A percentile compares a stretch with the other conserved stretches of the same genome.
phyloP scores from a whole-genome alignment of 2,113 vertebrate genomes.

The Paratilapia polleni region DNA sequence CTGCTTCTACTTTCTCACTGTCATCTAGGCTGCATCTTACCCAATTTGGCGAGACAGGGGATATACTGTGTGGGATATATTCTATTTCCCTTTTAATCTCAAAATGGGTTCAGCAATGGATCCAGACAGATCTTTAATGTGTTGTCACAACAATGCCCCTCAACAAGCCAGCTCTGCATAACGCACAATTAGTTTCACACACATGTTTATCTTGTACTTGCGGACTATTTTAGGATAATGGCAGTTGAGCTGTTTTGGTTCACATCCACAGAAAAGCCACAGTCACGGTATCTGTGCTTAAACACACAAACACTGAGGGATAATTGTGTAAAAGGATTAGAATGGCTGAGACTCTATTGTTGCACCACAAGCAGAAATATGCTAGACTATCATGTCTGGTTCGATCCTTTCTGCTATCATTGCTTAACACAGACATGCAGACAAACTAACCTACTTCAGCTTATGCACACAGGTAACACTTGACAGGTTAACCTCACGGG shows the following conservation, averaged over 20 bases:
- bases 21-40: constrained; percentile 27
- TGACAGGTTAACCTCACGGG: background rate
- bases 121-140: constrained; percentile 69
- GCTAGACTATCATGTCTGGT: constrained; percentile 57
- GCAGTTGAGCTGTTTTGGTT: constrained; percentile 69
- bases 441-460: background rate
- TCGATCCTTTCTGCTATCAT: constrained; percentile 34
- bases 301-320: constrained; percentile 59
- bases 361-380: constrained; percentile 62
- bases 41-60: constrained; percentile 55
- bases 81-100: constrained; percentile 59
- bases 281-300: constrained; percentile 57
- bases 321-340: constrained; percentile 70
- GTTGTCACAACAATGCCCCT: constrained; percentile 68
- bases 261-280: constrained; percentile 54
- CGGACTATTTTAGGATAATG: constrained; percentile 66
- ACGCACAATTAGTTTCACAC: constrained; percentile 67
- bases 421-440: constrained; percentile 41
- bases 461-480: background rate
- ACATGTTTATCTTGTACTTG: constrained; percentile 69
- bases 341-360: constrained; percentile 54
- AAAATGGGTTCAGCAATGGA: constrained; percentile 41
- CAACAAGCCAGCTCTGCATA: constrained; percentile 42
- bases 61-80: constrained; percentile 41
- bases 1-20: constrained; percentile 29